Evolutionary conservation across 2,797 vertebrate species (phyloP).

Genomic region (Acipenser ruthenus): DNA sequence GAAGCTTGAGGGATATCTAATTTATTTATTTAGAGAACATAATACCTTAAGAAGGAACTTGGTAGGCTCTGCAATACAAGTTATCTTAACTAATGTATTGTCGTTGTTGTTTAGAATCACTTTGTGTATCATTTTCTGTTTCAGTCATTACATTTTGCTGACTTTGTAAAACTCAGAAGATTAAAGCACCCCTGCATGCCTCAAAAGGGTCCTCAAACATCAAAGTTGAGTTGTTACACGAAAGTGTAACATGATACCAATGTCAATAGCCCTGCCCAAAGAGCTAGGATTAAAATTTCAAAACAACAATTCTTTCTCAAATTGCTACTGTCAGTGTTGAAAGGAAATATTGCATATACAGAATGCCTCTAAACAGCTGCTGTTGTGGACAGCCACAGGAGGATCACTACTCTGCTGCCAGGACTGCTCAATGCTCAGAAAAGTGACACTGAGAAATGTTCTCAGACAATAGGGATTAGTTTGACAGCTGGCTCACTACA

Average conservation of each 20-base stretch:
- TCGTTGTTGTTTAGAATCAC: too few relatives aligned
- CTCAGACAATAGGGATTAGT: conserved; percentile 9
- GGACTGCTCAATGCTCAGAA: neutral
- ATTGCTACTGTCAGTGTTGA: neutral
- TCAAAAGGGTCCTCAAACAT: too few relatives aligned
- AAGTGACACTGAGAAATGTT: neutral
- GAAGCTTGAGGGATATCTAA: too few relatives aligned
- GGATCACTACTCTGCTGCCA: neutral
- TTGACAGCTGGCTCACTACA: conserved; percentile 12
- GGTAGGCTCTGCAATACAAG: too few relatives aligned
- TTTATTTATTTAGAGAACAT: too few relatives aligned
- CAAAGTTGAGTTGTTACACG: too few relatives aligned
- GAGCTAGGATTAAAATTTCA: neutral
- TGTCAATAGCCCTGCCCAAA: neutral
- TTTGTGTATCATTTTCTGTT: too few relatives aligned
- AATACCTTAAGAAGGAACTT: too few relatives aligned
- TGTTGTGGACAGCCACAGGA: neutral
- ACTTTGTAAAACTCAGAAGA: too few relatives aligned
- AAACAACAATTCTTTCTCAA: neutral
- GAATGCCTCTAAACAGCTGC: neutral
- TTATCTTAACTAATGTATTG: too few relatives aligned
- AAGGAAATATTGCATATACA: neutral
- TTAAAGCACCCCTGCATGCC: too few relatives aligned
- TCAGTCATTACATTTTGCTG: too few relatives aligned
- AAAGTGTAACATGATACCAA: neutral